phyloP scores from a whole-genome alignment of 2,888 invertebrate genomes.

The Lagria hirta region DNA sequence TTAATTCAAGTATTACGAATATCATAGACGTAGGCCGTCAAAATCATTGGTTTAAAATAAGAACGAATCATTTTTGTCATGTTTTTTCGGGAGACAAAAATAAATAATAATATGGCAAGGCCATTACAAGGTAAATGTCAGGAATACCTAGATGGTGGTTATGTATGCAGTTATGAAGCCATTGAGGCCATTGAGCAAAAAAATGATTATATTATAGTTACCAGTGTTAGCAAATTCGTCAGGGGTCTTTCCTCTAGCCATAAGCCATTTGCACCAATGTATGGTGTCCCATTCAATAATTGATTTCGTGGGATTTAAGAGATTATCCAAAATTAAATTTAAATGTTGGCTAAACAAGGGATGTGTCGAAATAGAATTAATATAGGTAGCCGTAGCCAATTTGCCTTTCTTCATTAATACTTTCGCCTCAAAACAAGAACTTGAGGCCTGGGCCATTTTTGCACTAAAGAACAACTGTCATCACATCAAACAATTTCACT shows the following conservation, averaged over 20 bases:
- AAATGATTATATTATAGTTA: too few species aligned
- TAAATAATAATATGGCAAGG: too few species aligned
- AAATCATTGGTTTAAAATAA: too few species aligned
- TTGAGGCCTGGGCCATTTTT: slow-evolving; percentile 64
- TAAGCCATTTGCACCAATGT: slow-evolving; percentile 92
- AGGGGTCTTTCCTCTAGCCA: slow-evolving; percentile 90
- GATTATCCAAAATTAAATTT: slow-evolving; percentile 78
- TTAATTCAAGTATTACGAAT: too few species aligned
- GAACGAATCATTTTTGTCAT: too few species aligned
- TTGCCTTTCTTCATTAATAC: slow-evolving; percentile 82
- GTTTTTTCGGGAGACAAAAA: too few species aligned
- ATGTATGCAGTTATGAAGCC: too few species aligned
- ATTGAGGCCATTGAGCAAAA: too few species aligned
- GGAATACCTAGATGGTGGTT: too few species aligned
- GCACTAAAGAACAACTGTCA: slow-evolving; percentile 42
- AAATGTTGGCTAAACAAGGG: slow-evolving; percentile 69
- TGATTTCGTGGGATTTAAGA: slow-evolving; percentile 81
- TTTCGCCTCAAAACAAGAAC: slow-evolving; percentile 62
- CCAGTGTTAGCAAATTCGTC: slow-evolving; percentile 91
- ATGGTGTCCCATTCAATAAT: slow-evolving; percentile 92
- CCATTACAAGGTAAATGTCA: too few species aligned
- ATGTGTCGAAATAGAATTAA: slow-evolving; percentile 80
- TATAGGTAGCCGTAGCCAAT: slow-evolving; percentile 80
- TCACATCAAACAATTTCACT: slow-evolving; percentile 40
- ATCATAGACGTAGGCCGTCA: too few species aligned